Evolutionary conservation across 2,888 invertebrate genomes (phyloP), one percentile per base, ranked within the genome.

Genomic region (Phorcus lineatus): DNA sequence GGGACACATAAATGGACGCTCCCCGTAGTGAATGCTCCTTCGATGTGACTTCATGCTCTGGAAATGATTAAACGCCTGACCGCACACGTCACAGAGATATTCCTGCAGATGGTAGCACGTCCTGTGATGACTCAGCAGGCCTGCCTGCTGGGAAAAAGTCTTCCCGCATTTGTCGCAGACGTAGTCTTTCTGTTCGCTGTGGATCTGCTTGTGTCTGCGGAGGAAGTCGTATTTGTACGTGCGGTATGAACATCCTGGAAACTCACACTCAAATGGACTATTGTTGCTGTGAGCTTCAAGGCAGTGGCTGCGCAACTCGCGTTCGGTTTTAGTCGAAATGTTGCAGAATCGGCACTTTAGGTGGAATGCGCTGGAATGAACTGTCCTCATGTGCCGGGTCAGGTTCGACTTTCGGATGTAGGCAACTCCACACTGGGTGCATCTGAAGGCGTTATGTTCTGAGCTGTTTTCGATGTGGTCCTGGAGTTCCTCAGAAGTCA

Each of bases 21-120:
- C 86, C 13, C 86, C 86, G 7, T 62, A 24, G 75, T 88, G 88
- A 17, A 84, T 78, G 76, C 54, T 77, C 19, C 82, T 77, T 16
- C 86, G 83, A 78, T 84, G 84, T 0, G 84, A 83, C 53, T 84
- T 85, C 81, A 88, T 77, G 11, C 77, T 77, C 52, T 77, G 70
- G 57, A 31, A 78, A 66, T 86, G 82, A 70, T 86, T 86, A 62
- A 87, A 87, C 31, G 82, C 83, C 17, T 81, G 78, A 13, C 86
- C 87, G 74, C 88, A 88, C 74, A 87, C 80, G 57, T 87, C 87
- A 74, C 88, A 88, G 74, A 87, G 80, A 74, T 87, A 88, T 0
- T 83, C 80, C 11, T 85, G 82, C 66, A 83, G 81, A 40, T 88
- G 83, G 17, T 82, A 80, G 81, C 88, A 88, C 36, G 87, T 86